These are phyloP conservation scores for Capra hircus DNA, from an alignment of 2,113 vertebrate species.

Conservation along the genomic window DNA sequence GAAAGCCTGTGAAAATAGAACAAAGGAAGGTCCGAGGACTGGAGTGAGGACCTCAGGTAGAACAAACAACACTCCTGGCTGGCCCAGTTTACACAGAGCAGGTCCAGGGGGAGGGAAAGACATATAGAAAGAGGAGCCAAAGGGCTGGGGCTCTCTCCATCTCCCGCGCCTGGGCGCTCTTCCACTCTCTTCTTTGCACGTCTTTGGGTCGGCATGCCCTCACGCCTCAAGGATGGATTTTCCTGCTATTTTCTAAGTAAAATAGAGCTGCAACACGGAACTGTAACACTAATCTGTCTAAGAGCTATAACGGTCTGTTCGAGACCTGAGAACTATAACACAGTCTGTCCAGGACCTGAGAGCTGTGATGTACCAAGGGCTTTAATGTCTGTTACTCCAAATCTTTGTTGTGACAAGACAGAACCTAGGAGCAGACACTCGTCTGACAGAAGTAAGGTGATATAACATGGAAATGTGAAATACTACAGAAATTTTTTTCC, in stretches of 20 bases:
- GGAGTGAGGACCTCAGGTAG: background rate
- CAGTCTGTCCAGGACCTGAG: background rate
- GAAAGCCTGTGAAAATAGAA: background rate
- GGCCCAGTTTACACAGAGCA: background rate
- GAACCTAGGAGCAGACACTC: background rate
- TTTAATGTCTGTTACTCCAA: background rate
- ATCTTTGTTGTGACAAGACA: background rate
- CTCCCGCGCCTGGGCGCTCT: fast-evolving
- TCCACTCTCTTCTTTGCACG: fast-evolving
- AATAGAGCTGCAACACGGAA: background rate
- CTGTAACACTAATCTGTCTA: background rate
- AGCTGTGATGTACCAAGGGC: background rate
- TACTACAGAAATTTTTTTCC: background rate
- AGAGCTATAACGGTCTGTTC: fast-evolving
- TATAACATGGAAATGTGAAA: background rate
- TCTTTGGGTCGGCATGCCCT: background rate
- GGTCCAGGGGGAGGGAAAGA: background rate
- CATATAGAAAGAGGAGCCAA: background rate
- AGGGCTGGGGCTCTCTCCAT: background rate
- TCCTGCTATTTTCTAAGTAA: background rate
- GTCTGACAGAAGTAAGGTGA: background rate
- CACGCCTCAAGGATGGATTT: background rate
- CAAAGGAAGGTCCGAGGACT: background rate
- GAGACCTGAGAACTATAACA: background rate
- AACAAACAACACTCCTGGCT: background rate